Conservation (phyloP, 2,797 vertebrate species). For the Acipenser oxyrinchus region DNA sequence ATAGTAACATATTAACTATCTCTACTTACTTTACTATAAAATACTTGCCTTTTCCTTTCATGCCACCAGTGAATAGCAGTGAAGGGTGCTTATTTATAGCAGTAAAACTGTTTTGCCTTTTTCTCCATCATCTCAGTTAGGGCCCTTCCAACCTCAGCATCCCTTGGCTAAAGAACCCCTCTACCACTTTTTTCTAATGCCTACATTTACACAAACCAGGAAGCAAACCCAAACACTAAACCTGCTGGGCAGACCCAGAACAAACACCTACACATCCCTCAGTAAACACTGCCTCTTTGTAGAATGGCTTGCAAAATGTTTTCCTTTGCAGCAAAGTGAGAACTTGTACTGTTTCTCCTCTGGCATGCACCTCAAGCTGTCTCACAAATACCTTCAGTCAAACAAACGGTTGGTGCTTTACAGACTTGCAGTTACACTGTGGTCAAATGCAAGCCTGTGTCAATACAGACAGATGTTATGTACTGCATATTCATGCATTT, state of each 20-base stretch:
- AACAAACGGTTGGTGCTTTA: slow-evolving; percentile 32
- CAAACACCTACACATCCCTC: slow-evolving; percentile 13
- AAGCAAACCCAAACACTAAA: background rate
- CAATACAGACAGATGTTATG: slow-evolving; percentile 56
- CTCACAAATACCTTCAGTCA: background rate
- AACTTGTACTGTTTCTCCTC: slow-evolving; percentile 17
- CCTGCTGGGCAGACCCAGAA: slow-evolving; percentile 9
- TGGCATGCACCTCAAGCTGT: slow-evolving; percentile 14
- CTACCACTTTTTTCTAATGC: background rate
- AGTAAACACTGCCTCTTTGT: slow-evolving; percentile 13
- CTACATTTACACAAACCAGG: slow-evolving; percentile 14
- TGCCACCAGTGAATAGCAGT: no score
- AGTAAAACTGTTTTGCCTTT: no score
- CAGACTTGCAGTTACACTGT: background rate
- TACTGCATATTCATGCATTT: slow-evolving; percentile 51
- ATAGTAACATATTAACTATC: no score
- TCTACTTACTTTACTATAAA: no score
- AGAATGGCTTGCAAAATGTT: slow-evolving; percentile 8
- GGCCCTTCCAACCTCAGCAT: no score
- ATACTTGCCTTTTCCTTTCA: no score
- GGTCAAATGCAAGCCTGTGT: slow-evolving; percentile 35
- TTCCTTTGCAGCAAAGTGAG: slow-evolving; percentile 16
- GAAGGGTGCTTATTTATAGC: no score
- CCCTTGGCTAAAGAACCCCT: no score
- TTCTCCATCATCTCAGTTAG: no score